A percentile compares a stretch with the other conserved stretches of the same genome.
Evolutionary conservation across 2,888 invertebrate species (phyloP).

Genomic region (Drosophila prolongata): DNA sequence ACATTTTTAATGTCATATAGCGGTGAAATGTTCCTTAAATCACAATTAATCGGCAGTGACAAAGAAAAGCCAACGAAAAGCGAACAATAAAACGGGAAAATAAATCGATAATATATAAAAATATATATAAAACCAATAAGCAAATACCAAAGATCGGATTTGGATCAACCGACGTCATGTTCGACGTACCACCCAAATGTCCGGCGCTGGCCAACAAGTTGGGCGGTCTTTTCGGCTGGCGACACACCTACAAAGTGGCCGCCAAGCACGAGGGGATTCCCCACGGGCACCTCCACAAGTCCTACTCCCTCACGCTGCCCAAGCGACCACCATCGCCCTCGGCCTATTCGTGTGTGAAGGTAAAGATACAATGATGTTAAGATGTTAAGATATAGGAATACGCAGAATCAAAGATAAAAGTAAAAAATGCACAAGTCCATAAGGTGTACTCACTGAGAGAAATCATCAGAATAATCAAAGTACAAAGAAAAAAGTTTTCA

Average conservation of each 20-base stretch:
- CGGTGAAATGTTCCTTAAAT: conserved; percentile 37
- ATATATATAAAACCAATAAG: conserved; percentile 20
- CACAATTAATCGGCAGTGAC: conserved; percentile 1
- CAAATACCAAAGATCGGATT: conserved; percentile 28
- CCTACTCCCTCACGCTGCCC: conserved; percentile 84
- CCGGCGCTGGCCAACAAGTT: conserved; percentile 91
- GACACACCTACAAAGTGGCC: conserved; percentile 92
- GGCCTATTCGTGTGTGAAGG: conserved; percentile 78
- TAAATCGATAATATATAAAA: conserved; percentile 4
- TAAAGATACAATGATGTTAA: conserved; percentile 53
- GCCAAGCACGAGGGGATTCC: conserved; percentile 88
- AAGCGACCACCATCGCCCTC: conserved; percentile 78
- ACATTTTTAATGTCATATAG: neutral
- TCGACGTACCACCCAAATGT: conserved; percentile 88
- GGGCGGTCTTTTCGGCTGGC: conserved; percentile 91
- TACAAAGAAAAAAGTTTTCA: too few relatives aligned
- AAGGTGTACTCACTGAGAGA: neutral
- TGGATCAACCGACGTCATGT: conserved; percentile 83
- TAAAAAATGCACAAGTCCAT: too few relatives aligned
- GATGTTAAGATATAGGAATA: neutral
- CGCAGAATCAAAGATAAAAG: neutral
- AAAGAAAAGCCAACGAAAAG: conserved; percentile 12
- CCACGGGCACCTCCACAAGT: conserved; percentile 83
- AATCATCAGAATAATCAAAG: neutral
- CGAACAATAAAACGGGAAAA: conserved; percentile 13